Percentiles rank a stretch among this genome's conserved stretches.
Evolutionary conservation across 2,113 vertebrate species (phyloP).

Genomic region (Stercorarius parasiticus): DNA sequence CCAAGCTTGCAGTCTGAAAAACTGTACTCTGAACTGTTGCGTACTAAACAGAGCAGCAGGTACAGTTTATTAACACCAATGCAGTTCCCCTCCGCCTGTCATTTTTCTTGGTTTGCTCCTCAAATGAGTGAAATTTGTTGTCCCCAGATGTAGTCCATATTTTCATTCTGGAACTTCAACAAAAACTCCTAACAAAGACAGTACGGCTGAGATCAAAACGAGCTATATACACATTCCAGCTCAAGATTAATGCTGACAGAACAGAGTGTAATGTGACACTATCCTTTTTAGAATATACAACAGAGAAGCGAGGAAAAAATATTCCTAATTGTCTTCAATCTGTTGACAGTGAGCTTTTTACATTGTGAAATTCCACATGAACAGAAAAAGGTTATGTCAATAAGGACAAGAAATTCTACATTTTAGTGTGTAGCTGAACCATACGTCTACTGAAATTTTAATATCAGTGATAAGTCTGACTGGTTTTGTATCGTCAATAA

Average conservation of each 20-base stretch:
- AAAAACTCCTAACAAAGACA: neutral
- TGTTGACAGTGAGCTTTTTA: neutral
- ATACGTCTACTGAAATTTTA: neutral
- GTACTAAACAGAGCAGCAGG: neutral
- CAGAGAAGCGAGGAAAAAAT: neutral
- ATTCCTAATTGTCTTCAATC: neutral
- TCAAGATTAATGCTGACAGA: neutral
- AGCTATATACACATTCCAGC: neutral
- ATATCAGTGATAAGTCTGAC: neutral
- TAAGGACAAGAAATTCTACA: neutral
- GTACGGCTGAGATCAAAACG: neutral
- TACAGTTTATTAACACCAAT: neutral
- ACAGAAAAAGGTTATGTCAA: neutral
- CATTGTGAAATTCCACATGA: neutral
- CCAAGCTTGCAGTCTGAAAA: neutral
- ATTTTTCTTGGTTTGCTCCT: neutral
- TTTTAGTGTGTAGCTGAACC: neutral
- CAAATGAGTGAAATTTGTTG: neutral
- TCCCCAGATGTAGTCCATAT: neutral
- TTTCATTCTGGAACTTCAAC: neutral
- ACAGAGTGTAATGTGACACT: neutral
- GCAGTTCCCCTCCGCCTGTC: neutral
- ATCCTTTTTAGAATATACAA: neutral
- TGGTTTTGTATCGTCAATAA: neutral
- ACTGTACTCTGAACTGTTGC: neutral